Evolutionary conservation across 92 coral and sea anemone genomes (phyloP).

Genomic region (Phenganax stokvisi): DNA sequence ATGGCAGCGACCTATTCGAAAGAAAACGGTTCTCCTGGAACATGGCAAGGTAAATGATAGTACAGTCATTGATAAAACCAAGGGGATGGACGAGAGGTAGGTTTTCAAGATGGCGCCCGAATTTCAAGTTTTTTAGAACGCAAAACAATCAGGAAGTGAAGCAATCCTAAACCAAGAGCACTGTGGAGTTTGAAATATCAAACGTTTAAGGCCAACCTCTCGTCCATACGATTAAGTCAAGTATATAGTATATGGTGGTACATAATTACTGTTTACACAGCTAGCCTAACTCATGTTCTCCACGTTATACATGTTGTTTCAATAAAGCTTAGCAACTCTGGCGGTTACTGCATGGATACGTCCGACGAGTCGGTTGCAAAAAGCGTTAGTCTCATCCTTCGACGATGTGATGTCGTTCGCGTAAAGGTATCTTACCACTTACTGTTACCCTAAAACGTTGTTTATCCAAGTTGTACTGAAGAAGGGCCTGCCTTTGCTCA

Average conservation of each 20-base stretch:
- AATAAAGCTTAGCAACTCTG: constrained; percentile 15
- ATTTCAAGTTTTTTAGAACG: no score
- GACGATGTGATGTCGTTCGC: constrained; percentile 55
- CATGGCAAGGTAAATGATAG: constrained; percentile 68
- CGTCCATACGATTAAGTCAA: no score
- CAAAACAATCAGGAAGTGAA: no score
- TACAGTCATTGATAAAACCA: neutral
- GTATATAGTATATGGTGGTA: no score
- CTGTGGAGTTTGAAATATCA: no score
- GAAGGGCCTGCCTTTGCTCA: neutral
- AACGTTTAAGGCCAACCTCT: no score
- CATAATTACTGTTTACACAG: no score
- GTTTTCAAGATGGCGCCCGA: no score
- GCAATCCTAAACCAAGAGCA: no score
- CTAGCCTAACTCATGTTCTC: neutral
- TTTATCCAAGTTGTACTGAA: neutral
- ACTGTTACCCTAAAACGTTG: no score
- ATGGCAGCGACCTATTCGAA: constrained; percentile 48
- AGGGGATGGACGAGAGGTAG: no score
- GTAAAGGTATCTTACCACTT: constrained; percentile 52
- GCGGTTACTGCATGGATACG: constrained; percentile 66
- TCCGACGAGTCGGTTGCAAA: constrained; percentile 68
- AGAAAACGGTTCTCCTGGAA: constrained; percentile 41
- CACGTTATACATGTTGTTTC: neutral
- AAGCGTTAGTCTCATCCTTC: constrained; percentile 56